phyloP scores from a whole-genome alignment of 2,888 invertebrate species.

The Deilephila elpenor region DNA sequence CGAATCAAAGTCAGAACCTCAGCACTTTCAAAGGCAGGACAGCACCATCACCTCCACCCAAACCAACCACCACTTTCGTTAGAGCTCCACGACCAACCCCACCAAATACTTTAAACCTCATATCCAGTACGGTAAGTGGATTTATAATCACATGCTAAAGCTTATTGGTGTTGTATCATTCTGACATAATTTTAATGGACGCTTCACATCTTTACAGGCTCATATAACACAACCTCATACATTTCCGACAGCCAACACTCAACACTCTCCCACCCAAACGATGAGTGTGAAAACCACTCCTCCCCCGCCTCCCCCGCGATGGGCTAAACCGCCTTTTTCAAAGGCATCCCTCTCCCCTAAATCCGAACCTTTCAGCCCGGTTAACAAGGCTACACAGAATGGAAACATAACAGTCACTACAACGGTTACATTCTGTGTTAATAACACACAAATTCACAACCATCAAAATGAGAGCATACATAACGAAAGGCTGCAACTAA shows the following conservation, averaged over 20 bases:
- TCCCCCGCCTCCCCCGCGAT: conserved; percentile 93
- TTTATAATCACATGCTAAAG: conserved; percentile 38
- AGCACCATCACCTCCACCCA: conserved; percentile 82
- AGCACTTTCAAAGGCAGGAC: conserved; percentile 88
- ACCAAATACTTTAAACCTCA: conserved; percentile 92
- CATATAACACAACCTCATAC: conserved; percentile 83
- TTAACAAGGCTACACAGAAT: conserved; percentile 80
- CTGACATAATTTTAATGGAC: conserved; percentile 59
- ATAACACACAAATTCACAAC: conserved; percentile 82
- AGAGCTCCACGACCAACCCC: conserved; percentile 91
- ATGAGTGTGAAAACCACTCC: conserved; percentile 85
- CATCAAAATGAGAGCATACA: conserved; percentile 81
- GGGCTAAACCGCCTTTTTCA: conserved; percentile 90
- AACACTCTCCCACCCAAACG: conserved; percentile 72
- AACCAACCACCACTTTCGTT: conserved; percentile 78
- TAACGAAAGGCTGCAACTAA: conserved; percentile 80
- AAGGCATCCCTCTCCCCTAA: conserved; percentile 79
- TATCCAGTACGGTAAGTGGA: conserved; percentile 83
- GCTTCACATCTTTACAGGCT: conserved; percentile 81
- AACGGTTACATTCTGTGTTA: conserved; percentile 93
- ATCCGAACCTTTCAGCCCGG: conserved; percentile 76
- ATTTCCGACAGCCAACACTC: conserved; percentile 73
- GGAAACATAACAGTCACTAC: conserved; percentile 93
- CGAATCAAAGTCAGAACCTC: conserved; percentile 80
- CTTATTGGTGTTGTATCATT: conserved; percentile 57